A percentile compares a stretch with the other conserved stretches of the same genome.
These are phyloP conservation scores for Acrobasis suavella DNA, from an alignment of 2,888 invertebrate species.

Conservation along the genomic window DNA sequence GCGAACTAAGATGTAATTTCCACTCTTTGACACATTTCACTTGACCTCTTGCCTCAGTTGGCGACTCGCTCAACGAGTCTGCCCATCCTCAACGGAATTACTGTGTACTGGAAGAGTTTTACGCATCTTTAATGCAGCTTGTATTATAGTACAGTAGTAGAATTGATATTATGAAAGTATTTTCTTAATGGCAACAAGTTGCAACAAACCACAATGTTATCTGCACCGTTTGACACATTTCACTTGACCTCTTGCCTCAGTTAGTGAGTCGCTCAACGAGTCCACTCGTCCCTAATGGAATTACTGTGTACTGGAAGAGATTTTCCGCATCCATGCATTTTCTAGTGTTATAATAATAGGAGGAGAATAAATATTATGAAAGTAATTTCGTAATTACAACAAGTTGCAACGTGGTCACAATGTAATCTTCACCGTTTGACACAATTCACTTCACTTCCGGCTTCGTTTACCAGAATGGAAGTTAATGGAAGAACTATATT, in stretches of 20 bases:
- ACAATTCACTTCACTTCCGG: no score
- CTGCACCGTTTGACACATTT: slow-evolving; percentile 19
- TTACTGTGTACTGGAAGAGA: neutral
- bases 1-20: neutral
- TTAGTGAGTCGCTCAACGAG: slow-evolving; percentile 7
- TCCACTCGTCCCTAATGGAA: slow-evolving; percentile 2
- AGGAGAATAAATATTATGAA: no score
- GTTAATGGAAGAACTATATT: no score
- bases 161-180: neutral
- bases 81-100: no score
- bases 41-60: neutral
- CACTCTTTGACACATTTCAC: neutral
- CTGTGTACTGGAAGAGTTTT: no score
- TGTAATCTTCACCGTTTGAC: no score
- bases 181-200: slow-evolving; percentile 7
- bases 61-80: neutral
- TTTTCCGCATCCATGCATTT: neutral
- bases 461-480: no score
- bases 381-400: no score
- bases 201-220: slow-evolving; percentile 2
- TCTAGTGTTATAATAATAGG: no score
- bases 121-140: no score
- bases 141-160: no score
- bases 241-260: slow-evolving; percentile 19
- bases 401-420: no score